Percentiles rank a stretch among this genome's conserved stretches.
These are phyloP conservation scores for Caligus rogercresseyi DNA, from an alignment of 1,140 invertebrate genomes.

Conservation along the genomic window DNA sequence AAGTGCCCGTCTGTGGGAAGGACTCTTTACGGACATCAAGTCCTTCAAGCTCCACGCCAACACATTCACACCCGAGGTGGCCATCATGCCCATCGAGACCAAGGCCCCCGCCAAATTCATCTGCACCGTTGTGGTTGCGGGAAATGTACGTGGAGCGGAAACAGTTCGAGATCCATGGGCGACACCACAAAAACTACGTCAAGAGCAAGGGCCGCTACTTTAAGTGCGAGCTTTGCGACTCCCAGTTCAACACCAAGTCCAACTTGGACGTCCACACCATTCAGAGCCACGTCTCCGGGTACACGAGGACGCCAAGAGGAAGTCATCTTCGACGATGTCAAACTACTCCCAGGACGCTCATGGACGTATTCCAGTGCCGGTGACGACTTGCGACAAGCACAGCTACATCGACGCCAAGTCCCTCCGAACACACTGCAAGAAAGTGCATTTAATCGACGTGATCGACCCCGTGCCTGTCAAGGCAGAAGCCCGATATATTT, in stretches of 20 bases:
- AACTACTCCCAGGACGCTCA: neutral
- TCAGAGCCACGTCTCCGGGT: neutral
- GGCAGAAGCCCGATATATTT: constrained; percentile 1
- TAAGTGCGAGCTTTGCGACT: neutral
- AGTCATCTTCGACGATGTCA: constrained; percentile 2
- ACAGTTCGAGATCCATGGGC: neutral
- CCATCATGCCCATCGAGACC: neutral
- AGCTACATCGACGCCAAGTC: constrained; percentile 1
- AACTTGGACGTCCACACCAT: constrained; percentile 7
- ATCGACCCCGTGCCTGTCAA: neutral
- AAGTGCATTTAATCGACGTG: neutral
- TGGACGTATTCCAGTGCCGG: neutral
- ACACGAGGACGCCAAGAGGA: neutral
- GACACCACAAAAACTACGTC: constrained; percentile 5
- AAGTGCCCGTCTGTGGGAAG: constrained; percentile 1
- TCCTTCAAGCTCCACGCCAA: neutral
- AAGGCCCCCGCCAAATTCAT: neutral
- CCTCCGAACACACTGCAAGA: neutral
- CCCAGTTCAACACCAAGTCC: constrained; percentile 1
- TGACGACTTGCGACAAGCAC: neutral
- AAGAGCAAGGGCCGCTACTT: neutral
- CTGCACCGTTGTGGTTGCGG: neutral
- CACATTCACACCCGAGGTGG: neutral
- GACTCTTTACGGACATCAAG: constrained; percentile 1
- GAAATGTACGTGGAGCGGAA: constrained; percentile 4